Conservation (phyloP, 2,797 vertebrate genomes). For the Cynopterus sphinx region DNA sequence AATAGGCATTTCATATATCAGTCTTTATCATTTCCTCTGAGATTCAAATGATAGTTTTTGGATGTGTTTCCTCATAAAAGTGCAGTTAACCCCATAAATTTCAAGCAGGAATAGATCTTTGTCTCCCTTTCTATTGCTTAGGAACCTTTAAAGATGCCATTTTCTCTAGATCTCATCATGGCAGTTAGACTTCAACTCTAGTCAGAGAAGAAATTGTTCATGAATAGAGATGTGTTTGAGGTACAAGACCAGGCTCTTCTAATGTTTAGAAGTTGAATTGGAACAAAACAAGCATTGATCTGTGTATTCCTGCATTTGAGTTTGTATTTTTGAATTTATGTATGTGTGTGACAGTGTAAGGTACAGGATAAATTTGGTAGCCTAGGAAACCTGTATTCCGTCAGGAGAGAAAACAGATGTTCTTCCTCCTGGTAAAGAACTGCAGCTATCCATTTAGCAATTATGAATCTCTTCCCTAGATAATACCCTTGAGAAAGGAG, state of each 20-base stretch:
- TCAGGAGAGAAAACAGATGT: slow-evolving; percentile 79
- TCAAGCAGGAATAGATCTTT: not conserved
- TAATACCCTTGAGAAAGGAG: slow-evolving; percentile 64
- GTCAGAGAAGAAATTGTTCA: slow-evolving; percentile 14
- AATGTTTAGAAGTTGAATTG: slow-evolving; percentile 15
- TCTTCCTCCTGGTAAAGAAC: slow-evolving; percentile 72
- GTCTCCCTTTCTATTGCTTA: slow-evolving; percentile 29
- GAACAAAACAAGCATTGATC: slow-evolving; percentile 27
- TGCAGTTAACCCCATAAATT: not conserved
- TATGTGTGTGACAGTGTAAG: slow-evolving; percentile 46
- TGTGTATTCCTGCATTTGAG: slow-evolving; percentile 26
- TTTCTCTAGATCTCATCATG: slow-evolving; percentile 11
- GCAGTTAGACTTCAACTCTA: slow-evolving; percentile 45
- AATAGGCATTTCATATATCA: slow-evolving; percentile 11
- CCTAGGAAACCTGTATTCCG: slow-evolving; percentile 76
- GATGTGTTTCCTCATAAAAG: not conserved
- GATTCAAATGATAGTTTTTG: not conserved
- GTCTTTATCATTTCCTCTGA: slow-evolving; percentile 3
- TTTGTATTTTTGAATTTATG: slow-evolving; percentile 57
- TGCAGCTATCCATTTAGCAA: slow-evolving; percentile 68
- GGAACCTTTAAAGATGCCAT: not conserved
- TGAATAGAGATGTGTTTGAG: slow-evolving; percentile 35
- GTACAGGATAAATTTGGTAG: slow-evolving; percentile 70
- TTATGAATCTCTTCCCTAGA: slow-evolving; percentile 72
- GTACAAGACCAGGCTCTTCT: not conserved